Evolutionary conservation across 2,113 vertebrate species (phyloP), one percentile per base, ranked within the genome.

Genomic region (Saimiri boliviensis): DNA sequence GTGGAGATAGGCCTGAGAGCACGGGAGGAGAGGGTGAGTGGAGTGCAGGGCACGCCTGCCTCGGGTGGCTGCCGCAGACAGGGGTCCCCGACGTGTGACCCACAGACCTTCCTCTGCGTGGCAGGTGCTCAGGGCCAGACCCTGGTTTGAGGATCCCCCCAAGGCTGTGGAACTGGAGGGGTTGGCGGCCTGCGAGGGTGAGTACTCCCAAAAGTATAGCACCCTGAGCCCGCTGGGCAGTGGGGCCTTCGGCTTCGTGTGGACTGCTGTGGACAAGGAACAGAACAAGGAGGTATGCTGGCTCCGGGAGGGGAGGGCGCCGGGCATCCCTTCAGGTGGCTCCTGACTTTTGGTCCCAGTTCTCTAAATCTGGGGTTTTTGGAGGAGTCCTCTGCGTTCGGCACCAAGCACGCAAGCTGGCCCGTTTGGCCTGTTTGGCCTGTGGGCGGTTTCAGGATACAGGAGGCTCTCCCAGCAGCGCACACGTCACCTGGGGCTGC

Each of bases 211-310:
- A 66, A 98, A 99, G 91, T 99, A 99, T 81, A 98, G 96, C 96
- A 99, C 99, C 0, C 74, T 99, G 73, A 98, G 94, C 76, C 99
- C 99, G 2, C 96, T 99, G 35, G 99, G 99, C 71, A 99, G 99
- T 81, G 99, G 99, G 70, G 99, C 99, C 54, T 99, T 99, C 58
- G 99, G 99, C 79, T 99, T 99, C 88, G 99, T 99, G 88, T 99
- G 99, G 99, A 99, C 98, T 16, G 99, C 99, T 16, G 74, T 98
- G 90, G 73, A 98, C 79, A 99, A 98, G 95, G 93, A 96, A 2
- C 96, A 98, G 70, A 97, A 98, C 17, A 98, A 99, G 93, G 99
- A 99, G 98, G 99, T 99, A 82, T 98, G 97, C 98, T 98, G 89
- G 58, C 27, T 47, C n/a, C 2, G 0, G 14, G 76, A 4, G 68